Conservation (phyloP, 2,113 vertebrate genomes). For the Phyllostomus hastatus region DNA sequence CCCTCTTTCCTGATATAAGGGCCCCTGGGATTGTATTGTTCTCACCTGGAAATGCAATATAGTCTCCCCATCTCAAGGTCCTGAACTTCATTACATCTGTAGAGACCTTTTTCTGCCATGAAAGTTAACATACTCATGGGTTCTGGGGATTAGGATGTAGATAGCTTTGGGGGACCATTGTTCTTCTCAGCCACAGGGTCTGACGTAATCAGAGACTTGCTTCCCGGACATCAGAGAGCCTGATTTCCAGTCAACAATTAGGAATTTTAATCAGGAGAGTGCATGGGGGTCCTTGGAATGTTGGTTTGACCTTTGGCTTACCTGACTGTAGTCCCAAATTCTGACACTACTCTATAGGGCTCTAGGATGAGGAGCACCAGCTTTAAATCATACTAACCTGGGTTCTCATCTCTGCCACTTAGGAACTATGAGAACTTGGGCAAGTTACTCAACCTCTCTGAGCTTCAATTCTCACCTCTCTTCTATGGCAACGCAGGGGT, state of each 20-base stretch:
- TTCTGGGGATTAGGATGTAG: background rate
- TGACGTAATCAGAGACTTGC: background rate
- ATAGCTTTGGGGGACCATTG: background rate
- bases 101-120: background rate
- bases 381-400: background rate
- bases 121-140: background rate
- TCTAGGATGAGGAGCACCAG: background rate
- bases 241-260: background rate
- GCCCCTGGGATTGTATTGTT: background rate
- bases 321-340: background rate
- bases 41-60: background rate
- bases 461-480: background rate
- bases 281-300: background rate
- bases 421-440: background rate
- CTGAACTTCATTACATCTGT: background rate
- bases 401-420: background rate
- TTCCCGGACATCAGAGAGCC: background rate
- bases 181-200: background rate
- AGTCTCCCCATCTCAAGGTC: background rate
- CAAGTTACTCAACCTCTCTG: background rate
- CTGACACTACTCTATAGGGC: background rate
- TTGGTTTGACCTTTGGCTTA: background rate
- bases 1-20: background rate
- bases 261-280: background rate
- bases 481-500: background rate